Evolutionary conservation across 2,888 invertebrate species (phyloP).

Genomic region (Cantharis lateralis): DNA sequence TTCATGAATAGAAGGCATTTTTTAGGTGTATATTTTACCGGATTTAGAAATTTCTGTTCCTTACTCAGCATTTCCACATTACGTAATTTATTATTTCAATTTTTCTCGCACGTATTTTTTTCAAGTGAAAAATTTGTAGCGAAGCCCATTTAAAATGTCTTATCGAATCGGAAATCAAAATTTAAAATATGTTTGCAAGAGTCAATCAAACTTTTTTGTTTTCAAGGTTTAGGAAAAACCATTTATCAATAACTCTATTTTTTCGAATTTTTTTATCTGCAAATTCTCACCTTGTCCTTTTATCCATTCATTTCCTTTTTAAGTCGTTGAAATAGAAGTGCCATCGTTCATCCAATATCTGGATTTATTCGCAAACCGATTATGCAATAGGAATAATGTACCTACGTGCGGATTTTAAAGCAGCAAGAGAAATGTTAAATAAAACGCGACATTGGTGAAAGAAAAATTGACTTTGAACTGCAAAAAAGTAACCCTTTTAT

Average conservation of each 20-base stretch:
- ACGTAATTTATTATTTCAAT: background rate
- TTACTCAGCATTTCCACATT: background rate
- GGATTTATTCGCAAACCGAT: slow-evolving; percentile 11
- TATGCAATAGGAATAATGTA: background rate
- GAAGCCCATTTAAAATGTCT: too few relatives aligned
- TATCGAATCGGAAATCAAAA: background rate
- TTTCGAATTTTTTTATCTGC: slow-evolving; percentile 7
- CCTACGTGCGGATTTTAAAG: slow-evolving; percentile 10
- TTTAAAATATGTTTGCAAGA: background rate
- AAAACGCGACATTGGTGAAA: slow-evolving; percentile 14
- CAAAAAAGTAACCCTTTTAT: slow-evolving; percentile 27
- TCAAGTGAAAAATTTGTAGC: background rate
- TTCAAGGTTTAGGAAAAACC: background rate
- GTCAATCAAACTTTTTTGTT: background rate
- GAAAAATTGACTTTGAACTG: slow-evolving; percentile 24
- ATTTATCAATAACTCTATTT: background rate
- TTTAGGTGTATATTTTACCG: background rate
- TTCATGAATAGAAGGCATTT: background rate
- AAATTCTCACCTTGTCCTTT: slow-evolving; percentile 13
- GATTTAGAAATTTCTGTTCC: background rate
- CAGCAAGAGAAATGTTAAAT: slow-evolving; percentile 13
- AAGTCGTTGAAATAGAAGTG: slow-evolving; percentile 12
- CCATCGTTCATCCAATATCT: slow-evolving; percentile 16
- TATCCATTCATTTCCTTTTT: slow-evolving; percentile 8
- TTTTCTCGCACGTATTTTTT: background rate